Base-by-base conservation (phyloP, 2,888 invertebrate species). In the Aphodius sticticus region DNA sequence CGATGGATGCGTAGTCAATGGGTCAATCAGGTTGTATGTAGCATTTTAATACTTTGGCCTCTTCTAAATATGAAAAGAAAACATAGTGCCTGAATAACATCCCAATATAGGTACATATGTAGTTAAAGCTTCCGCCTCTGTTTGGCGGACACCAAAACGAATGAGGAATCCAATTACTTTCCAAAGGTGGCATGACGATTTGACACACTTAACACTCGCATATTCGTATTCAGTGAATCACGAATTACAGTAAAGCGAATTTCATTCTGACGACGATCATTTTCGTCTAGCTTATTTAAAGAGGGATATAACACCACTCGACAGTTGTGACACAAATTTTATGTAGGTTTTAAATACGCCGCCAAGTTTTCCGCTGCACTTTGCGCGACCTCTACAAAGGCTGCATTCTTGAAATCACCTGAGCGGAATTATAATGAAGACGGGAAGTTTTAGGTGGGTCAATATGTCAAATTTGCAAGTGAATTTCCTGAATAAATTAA, bases 271-370 rank as follows among this genome's bases (percentile, higher is more conserved):
- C 53, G 12, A 12, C 53, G 7, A 53, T 9, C 53, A 53, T 9
- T 53, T 53, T 53, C 12, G 53, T 53, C 53, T 53, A 53, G 9
- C 53, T 53, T 53, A 53, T 53, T 9, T 53, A 53, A 7, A 7
- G 7, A 12, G 53, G 53, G 2, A 53, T 5, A 53, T 53, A 53
- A 7, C 4, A 53, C 53, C 4, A 53, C 53, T 53, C 53, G 53
- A 53, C 53, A 9, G 53, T 53, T 53, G 53, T 53, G 53, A 53
- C 53, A 53, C 53, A 53, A 53, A 53, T 53, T 26, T 9, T 53
- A 53, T 53, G 53, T 53, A 53, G 53, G 53, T 53, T 53, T 53
- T 53, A 53, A 53, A 53, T 53, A 53, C 53, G 53, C 53, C 53
- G 6, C 53, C 53, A 53, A 53, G 53, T 53, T 53, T 53, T 53